phyloP scores from a whole-genome alignment of 2,113 vertebrate species.

The Puffinus mauretanicus region DNA sequence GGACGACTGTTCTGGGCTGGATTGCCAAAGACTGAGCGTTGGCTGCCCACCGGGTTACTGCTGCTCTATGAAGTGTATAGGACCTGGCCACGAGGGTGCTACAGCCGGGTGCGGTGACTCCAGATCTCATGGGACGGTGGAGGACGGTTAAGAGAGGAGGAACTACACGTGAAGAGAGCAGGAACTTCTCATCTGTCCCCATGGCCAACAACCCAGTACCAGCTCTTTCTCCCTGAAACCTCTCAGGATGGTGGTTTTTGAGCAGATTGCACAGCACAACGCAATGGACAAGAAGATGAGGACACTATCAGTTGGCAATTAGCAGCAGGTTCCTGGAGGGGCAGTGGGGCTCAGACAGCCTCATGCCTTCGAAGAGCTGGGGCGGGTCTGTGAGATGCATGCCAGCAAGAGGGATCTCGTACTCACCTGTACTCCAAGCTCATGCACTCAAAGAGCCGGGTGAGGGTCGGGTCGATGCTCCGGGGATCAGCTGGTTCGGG shows the following conservation, averaged over 20 bases:
- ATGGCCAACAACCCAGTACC: neutral
- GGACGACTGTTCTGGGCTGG: neutral
- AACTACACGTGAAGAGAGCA: neutral
- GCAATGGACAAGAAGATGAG: neutral
- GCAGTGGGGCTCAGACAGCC: neutral
- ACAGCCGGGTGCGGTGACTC: neutral
- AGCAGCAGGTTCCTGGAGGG: neutral
- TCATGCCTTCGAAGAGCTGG: neutral
- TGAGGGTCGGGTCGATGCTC: constrained; percentile 93
- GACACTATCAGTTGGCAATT: neutral
- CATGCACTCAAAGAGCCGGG: constrained; percentile 96
- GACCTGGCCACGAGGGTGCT: neutral
- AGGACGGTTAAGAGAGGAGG: neutral
- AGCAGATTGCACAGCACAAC: neutral
- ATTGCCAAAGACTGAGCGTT: neutral
- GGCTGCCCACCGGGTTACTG: neutral
- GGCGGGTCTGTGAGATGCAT: fast-evolving
- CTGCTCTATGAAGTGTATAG: neutral
- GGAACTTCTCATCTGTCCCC: neutral
- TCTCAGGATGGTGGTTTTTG: neutral
- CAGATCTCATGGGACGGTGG: neutral
- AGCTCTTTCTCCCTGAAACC: neutral
- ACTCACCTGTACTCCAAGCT: constrained; percentile 96
- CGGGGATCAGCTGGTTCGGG: constrained; percentile 76
- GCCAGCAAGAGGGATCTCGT: neutral